These are phyloP conservation scores for Lasioglossum oenotherae DNA, from an alignment of 2,888 invertebrate genomes.

Conservation along the genomic window DNA sequence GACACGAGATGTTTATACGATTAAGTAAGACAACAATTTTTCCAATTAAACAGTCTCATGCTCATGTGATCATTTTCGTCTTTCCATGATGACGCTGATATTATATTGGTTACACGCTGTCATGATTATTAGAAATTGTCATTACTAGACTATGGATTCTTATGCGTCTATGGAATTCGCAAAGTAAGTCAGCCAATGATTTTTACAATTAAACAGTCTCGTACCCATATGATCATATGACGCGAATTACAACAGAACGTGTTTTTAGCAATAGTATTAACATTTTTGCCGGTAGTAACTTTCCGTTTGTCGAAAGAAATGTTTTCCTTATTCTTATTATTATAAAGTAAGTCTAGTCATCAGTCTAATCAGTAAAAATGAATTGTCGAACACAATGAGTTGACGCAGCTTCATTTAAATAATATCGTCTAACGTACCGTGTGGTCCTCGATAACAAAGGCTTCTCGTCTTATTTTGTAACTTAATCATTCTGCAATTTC, in stretches of 20 bases:
- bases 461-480: constrained; percentile 11
- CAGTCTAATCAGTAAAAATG: neutral
- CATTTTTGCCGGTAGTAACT: too few relatives aligned
- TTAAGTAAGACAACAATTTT: neutral
- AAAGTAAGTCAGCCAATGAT: too few relatives aligned
- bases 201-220: too few relatives aligned
- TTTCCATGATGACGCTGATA: neutral
- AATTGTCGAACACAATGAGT: neutral
- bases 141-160: too few relatives aligned
- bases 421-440: neutral
- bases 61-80: neutral
- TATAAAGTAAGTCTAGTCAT: neutral
- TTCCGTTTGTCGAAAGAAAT: neutral
- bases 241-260: too few relatives aligned
- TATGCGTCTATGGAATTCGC: too few relatives aligned
- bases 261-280: too few relatives aligned
- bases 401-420: neutral
- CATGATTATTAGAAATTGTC: too few relatives aligned
- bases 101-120: too few relatives aligned
- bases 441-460: neutral
- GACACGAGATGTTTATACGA: neutral
- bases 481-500: constrained; percentile 21
- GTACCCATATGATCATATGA: too few relatives aligned
- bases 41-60: neutral
- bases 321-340: neutral